Evolutionary conservation across 2,113 vertebrate species (phyloP).

Genomic region (Eubucco bourcierii): DNA sequence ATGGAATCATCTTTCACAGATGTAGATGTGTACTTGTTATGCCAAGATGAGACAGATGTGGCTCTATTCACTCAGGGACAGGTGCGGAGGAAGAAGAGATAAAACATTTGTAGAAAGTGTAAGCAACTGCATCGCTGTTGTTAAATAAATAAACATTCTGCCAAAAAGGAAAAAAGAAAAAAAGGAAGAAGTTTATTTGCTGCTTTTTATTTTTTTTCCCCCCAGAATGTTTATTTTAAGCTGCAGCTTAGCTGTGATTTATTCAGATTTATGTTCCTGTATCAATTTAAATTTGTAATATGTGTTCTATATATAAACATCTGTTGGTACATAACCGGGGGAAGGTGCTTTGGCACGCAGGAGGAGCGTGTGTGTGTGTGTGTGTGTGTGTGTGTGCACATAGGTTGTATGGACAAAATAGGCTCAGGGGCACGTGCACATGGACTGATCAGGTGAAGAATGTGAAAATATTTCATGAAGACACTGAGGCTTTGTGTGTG

Average conservation of each 20-base stretch:
- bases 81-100: constrained; percentile 85
- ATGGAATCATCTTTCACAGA: constrained; percentile 83
- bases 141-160: constrained; percentile 84
- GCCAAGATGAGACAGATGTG: constrained; percentile 89
- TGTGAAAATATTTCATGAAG: background rate
- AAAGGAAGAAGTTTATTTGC: constrained; percentile 49
- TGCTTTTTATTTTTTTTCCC: constrained; percentile 7
- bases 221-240: constrained; percentile 78
- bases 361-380: too few relatives aligned
- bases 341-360: background rate
- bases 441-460: background rate
- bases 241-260: constrained; percentile 64
- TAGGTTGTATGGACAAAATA: background rate
- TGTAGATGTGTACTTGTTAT: constrained; percentile 82
- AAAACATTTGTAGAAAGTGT: constrained; percentile 86
- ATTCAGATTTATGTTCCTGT: constrained; percentile 56
- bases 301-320: constrained; percentile 38
- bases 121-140: constrained; percentile 82
- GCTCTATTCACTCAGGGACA: constrained; percentile 85
- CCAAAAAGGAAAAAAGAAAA: constrained; percentile 58
- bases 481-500: background rate
- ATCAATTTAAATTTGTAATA: constrained; percentile 50
- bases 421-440: too few relatives aligned
- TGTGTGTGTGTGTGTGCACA: background rate
- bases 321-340: background rate